Evolutionary conservation across 2,888 invertebrate species (phyloP), one percentile per base, ranked within the genome.

Genomic region (Macroteleia sp.): DNA sequence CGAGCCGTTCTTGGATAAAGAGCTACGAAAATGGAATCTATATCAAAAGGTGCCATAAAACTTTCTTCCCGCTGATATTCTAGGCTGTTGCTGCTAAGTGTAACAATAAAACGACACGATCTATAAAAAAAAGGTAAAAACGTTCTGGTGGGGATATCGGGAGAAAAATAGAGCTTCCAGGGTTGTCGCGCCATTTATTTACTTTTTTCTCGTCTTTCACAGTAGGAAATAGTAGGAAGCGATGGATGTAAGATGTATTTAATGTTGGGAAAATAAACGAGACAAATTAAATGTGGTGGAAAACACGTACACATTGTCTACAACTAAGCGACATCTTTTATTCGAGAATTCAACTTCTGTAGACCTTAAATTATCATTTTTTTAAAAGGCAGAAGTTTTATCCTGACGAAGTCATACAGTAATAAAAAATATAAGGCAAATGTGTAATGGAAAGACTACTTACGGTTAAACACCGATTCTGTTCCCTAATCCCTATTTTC

Each of bases 11-110:
- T 16, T 39, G 70, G 64, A 71, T 77, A 79, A 80, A 77, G 79
- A 78, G 77, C 77, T 46, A 52, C 56, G 78, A 74, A 78, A 81
- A 78, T 78, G 80, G 78, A 78, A 78, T 78, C 73, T 81, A 74
- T 78, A 78, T 78, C 73, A 77, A 75, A 70, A 71, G 54, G 66
- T 34, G 71, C 66, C 69, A 77, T 77, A 77, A 80, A 77, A 80
- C 61, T 80, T 73, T 73, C 57, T 62, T 73, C 73, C 62, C 48
- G 61, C 77, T 77, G 64, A 71, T 75, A 79, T 67, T 64, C 50
- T 44, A 52, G 75, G 54, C 71, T 71, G 59, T 75, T 67, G 70
- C 59, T 56, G 66, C 56, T 59, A 74, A 78, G 74, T 69, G 66
- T 74, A 64, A 69, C 74, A 66, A 66, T 74, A 74, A 78, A 74